These are phyloP conservation scores for Sycophila sp. DNA, from an alignment of 1,140 invertebrate species.

Conservation along the genomic window DNA sequence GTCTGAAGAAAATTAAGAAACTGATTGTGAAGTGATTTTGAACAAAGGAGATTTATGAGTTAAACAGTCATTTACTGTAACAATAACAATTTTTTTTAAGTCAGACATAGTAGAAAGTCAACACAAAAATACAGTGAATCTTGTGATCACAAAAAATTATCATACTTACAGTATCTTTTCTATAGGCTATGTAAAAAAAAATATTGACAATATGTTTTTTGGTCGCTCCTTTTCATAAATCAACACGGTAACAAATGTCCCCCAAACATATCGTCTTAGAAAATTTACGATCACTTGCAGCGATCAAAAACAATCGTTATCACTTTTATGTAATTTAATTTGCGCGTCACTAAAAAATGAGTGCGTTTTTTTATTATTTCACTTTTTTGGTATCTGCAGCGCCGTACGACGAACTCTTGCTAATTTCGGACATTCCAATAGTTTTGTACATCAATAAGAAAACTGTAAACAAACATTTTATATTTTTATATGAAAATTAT, in stretches of 20 bases:
- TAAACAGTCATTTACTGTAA: slow-evolving; percentile 50
- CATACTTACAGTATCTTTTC: slow-evolving; percentile 1
- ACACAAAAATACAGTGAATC: slow-evolving; percentile 28
- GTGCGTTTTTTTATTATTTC: slow-evolving; percentile 45
- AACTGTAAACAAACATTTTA: slow-evolving; percentile 70
- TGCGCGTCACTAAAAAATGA: slow-evolving; percentile 20
- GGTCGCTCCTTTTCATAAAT: slow-evolving; percentile 2
- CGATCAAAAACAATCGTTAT: slow-evolving; percentile 33
- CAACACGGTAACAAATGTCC: slow-evolving; percentile 11
- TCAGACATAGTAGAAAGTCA: slow-evolving; percentile 40
- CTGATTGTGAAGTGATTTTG: too few species aligned
- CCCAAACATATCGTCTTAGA: slow-evolving; percentile 10
- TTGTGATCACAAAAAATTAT: slow-evolving; percentile 23
- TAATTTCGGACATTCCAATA: slow-evolving; percentile 85
- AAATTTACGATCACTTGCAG: slow-evolving; percentile 23
- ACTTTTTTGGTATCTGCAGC: slow-evolving; percentile 52
- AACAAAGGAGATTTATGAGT: slow-evolving; percentile 24
- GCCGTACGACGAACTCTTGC: slow-evolving; percentile 85
- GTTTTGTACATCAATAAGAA: slow-evolving; percentile 80
- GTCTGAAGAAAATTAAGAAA: slow-evolving; percentile 3
- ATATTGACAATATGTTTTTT: slow-evolving; percentile 18
- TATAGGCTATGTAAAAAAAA: slow-evolving; percentile 31
- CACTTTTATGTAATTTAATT: slow-evolving; percentile 8
- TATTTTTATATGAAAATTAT: slow-evolving; percentile 1
- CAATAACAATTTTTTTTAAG: slow-evolving; percentile 51